These are phyloP conservation scores for Sesia apiformis DNA, from an alignment of 2,888 invertebrate species.

Conservation along the genomic window DNA sequence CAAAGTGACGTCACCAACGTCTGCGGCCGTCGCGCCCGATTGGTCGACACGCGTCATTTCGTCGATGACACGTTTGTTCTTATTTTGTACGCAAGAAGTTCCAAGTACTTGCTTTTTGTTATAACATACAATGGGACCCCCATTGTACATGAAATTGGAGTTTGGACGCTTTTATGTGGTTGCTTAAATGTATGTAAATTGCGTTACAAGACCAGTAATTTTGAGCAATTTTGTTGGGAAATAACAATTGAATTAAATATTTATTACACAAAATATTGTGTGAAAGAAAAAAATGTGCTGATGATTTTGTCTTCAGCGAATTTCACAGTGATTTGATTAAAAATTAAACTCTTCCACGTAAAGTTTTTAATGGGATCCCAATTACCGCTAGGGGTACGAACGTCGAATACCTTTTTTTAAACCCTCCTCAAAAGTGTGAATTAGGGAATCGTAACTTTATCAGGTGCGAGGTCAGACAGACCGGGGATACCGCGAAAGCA, in stretches of 20 bases:
- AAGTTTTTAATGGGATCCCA: too few species aligned
- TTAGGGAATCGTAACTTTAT: conserved; percentile 68
- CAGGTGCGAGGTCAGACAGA: conserved; percentile 55
- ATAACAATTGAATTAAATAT: too few species aligned
- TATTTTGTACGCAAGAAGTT: conserved; percentile 66
- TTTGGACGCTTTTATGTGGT: conserved; percentile 30
- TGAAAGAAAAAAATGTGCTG: too few species aligned
- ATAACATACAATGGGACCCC: conserved; percentile 48
- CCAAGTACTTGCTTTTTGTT: conserved; percentile 58
- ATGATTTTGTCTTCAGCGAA: too few species aligned
- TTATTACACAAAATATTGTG: too few species aligned
- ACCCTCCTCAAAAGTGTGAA: conserved; percentile 67
- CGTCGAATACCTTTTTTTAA: conserved; percentile 28
- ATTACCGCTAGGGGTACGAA: too few species aligned
- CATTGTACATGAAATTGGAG: conserved; percentile 22
- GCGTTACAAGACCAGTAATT: conserved; percentile 16
- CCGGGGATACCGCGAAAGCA: conserved; percentile 38
- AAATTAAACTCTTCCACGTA: too few species aligned
- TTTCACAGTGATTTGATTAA: too few species aligned
- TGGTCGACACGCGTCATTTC: conserved; percentile 74
- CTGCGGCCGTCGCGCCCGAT: conserved; percentile 71
- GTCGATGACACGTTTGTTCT: conserved; percentile 74
- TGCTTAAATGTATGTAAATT: conserved; percentile 14
- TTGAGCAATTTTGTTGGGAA: too few species aligned
- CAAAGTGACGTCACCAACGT: conserved; percentile 64